Conservation (phyloP, 2,888 invertebrate species). For the Steromphala cineraria region DNA sequence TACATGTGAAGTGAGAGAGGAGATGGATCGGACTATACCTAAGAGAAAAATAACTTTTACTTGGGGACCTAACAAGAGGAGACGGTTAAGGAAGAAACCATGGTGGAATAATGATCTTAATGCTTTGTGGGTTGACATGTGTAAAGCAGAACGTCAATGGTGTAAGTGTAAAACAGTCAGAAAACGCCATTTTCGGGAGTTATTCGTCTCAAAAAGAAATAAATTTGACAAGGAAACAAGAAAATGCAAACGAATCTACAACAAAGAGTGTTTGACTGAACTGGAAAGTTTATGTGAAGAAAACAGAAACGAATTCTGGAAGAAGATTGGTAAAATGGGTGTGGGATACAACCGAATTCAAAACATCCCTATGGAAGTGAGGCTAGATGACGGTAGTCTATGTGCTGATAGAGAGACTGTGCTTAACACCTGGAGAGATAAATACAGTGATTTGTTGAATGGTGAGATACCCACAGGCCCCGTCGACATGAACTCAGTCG, state of each 20-base stretch:
- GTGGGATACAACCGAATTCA: not conserved
- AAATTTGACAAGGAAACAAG: not conserved
- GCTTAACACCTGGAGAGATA: not conserved
- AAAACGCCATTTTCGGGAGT: not conserved
- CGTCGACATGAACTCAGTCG: not conserved
- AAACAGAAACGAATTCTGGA: not conserved
- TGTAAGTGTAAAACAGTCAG: not conserved
- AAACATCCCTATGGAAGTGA: not conserved
- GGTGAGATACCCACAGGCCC: not conserved
- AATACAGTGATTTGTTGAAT: not conserved
- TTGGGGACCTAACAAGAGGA: not conserved
- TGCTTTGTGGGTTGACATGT: not conserved
- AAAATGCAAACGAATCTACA: not conserved
- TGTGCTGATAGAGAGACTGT: not conserved
- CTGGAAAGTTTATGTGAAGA: not conserved
- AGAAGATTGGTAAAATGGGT: too few relatives aligned
- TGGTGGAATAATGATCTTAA: not conserved
- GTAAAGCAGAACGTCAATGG: not conserved
- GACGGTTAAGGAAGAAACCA: not conserved
- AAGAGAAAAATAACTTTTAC: not conserved
- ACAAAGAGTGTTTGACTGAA: not conserved
- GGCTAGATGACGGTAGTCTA: not conserved
- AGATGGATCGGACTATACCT: not conserved
- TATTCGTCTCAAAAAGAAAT: not conserved
- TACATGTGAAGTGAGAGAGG: not conserved